Percentiles rank a stretch among this genome's conserved stretches.
phyloP scores from a whole-genome alignment of 2,888 invertebrate species.

The Diaperis boleti region DNA sequence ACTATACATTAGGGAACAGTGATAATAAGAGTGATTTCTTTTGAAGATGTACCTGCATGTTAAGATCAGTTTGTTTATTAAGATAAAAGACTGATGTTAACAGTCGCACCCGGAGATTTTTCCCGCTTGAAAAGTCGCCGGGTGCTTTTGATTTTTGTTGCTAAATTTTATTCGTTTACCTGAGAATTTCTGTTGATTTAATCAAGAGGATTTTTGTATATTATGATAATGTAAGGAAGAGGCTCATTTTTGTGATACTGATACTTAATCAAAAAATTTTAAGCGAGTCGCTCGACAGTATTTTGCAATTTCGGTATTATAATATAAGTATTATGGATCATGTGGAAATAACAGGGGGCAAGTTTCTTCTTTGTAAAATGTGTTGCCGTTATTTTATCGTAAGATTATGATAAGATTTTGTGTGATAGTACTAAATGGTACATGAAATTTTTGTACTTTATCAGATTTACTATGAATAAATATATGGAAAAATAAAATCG shows the following conservation, averaged over 20 bases:
- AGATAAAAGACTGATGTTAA: not conserved
- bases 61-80: slow-evolving; percentile 3
- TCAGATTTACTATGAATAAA: slow-evolving; percentile 54
- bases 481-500: slow-evolving; percentile 40
- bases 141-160: slow-evolving; percentile 18
- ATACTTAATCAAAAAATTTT: slow-evolving; percentile 46
- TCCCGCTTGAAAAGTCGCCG: not conserved
- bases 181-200: slow-evolving; percentile 2
- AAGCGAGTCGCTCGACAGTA: slow-evolving; percentile 50
- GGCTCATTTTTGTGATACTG: slow-evolving; percentile 49
- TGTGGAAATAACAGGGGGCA: not conserved
- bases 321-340: slow-evolving; percentile 19
- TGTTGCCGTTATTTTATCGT: slow-evolving; percentile 19
- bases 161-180: slow-evolving; percentile 16
- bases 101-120: not conserved
- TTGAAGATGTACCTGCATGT: slow-evolving; percentile 32
- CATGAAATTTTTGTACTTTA: slow-evolving; percentile 57
- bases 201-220: slow-evolving; percentile 15
- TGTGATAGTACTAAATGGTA: slow-evolving; percentile 58
- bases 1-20: slow-evolving; percentile 19
- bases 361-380: slow-evolving; percentile 4
- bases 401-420: slow-evolving; percentile 45
- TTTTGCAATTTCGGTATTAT: slow-evolving; percentile 51
- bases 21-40: slow-evolving; percentile 32
- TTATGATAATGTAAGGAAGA: slow-evolving; percentile 31